A percentile compares a stretch with the other conserved stretches of the same genome.
Evolutionary conservation across 2,888 invertebrate genomes (phyloP).

Genomic region (Pasiphila rectangulata): DNA sequence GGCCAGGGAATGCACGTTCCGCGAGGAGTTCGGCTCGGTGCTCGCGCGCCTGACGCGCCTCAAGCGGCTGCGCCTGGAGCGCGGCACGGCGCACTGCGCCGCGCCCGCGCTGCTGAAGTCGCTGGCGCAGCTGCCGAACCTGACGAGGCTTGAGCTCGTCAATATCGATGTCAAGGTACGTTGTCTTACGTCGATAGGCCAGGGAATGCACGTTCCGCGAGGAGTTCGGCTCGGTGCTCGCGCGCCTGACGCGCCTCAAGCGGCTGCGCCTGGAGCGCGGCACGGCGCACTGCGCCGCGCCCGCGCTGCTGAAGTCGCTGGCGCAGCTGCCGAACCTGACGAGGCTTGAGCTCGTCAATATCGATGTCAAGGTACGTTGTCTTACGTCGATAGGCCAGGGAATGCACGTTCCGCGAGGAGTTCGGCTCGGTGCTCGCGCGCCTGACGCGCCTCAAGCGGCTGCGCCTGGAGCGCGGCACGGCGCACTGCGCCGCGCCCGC

Average conservation of each 20-base stretch:
- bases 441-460: conserved; percentile 82
- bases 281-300: conserved; percentile 82
- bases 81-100: conserved; percentile 84
- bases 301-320: conserved; percentile 85
- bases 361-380: conserved; percentile 81
- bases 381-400: too few relatives aligned
- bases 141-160: conserved; percentile 88
- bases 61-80: conserved; percentile 87
- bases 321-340: conserved; percentile 83
- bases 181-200: too few relatives aligned
- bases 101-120: conserved; percentile 85
- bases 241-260: conserved; percentile 82
- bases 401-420: conserved; percentile 85
- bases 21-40: conserved; percentile 84
- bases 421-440: conserved; percentile 84
- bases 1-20: conserved; percentile 89
- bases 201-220: conserved; percentile 88
- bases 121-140: conserved; percentile 82
- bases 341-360: conserved; percentile 90
- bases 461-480: conserved; percentile 89
- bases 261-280: conserved; percentile 89
- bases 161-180: conserved; percentile 85
- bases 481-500: conserved; percentile 83
- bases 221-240: conserved; percentile 83
- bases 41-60: conserved; percentile 81